A percentile compares a stretch with the other conserved stretches of the same genome.
Evolutionary conservation across 2,113 vertebrate species (phyloP).

Genomic region (Pardalotus punctatus): DNA sequence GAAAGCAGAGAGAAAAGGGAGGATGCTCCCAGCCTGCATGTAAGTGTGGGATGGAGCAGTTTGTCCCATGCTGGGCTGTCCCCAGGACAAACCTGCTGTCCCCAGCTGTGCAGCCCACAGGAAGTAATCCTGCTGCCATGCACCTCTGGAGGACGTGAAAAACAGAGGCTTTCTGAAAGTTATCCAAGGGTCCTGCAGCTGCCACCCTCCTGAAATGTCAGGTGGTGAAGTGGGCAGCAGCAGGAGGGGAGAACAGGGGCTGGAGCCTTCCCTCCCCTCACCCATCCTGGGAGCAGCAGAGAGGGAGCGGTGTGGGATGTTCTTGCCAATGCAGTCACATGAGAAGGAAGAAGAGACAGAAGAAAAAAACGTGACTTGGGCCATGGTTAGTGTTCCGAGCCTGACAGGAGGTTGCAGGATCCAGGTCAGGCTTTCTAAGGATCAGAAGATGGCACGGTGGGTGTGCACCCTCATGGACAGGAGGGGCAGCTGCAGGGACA

Average conservation of each 20-base stretch:
- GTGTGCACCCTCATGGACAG: neutral
- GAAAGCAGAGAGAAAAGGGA: neutral
- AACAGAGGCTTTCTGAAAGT: neutral
- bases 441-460: too few species aligned
- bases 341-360: neutral
- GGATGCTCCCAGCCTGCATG: accelerated
- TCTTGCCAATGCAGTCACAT: neutral
- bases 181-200: accelerated
- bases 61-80: accelerated
- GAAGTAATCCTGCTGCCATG: neutral
- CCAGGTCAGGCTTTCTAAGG: neutral
- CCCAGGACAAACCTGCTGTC: neutral
- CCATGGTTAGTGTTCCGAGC: neutral
- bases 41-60: neutral
- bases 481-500: neutral
- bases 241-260: neutral
- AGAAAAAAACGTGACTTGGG: neutral
- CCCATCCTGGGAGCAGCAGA: neutral
- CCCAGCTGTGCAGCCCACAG: accelerated
- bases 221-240: accelerated
- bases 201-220: accelerated
- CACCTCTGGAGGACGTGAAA: accelerated
- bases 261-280: neutral
- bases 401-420: neutral
- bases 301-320: too few species aligned